Percentiles rank a stretch among this genome's conserved stretches.
phyloP scores from a whole-genome alignment of 2,888 invertebrate species.

The Eristalinus aeneus region DNA sequence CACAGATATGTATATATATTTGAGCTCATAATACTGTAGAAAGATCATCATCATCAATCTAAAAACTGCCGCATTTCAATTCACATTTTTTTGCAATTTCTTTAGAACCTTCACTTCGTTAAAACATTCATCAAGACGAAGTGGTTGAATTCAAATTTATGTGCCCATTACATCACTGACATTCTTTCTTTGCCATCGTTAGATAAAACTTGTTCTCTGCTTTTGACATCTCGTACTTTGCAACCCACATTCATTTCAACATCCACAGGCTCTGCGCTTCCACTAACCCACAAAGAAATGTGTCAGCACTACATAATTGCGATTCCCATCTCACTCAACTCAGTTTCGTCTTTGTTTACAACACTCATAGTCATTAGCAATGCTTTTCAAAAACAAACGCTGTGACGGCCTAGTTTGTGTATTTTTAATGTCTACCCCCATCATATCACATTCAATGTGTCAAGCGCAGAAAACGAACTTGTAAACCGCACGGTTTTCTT shows the following conservation, averaged over 20 bases:
- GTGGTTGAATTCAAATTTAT: no score
- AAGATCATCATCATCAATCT: no score
- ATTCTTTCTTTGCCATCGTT: no score
- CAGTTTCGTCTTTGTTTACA: background rate
- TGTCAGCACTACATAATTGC: background rate
- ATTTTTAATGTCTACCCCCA: background rate
- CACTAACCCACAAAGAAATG: background rate
- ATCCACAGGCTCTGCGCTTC: background rate
- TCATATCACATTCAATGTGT: background rate
- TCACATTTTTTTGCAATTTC: no score
- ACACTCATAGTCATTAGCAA: background rate
- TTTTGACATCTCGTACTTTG: background rate
- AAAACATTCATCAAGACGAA: no score
- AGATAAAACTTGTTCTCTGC: background rate
- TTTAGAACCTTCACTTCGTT: no score
- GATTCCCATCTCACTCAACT: background rate
- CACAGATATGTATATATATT: no score
- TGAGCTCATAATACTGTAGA: no score
- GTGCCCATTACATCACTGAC: no score
- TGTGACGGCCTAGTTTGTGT: background rate
- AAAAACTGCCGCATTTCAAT: no score
- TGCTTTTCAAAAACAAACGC: background rate
- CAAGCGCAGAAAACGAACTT: background rate
- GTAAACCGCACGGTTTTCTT: background rate
- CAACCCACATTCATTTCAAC: background rate